These are phyloP conservation scores for Atta cephalotes DNA, from an alignment of 1,140 invertebrate genomes.

Conservation along the genomic window DNA sequence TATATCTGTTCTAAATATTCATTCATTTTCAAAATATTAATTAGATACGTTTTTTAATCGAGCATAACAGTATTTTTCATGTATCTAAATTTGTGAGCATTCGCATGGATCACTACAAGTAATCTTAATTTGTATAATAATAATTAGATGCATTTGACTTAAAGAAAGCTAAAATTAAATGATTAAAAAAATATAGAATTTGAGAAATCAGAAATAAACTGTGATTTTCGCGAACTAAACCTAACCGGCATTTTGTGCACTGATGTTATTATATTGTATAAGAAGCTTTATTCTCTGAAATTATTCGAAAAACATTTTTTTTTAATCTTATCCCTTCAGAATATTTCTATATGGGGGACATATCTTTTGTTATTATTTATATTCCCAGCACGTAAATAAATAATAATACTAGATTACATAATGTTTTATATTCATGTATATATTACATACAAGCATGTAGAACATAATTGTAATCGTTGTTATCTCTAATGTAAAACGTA, in stretches of 20 bases:
- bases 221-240: conserved; percentile 56
- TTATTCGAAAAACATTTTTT: neutral
- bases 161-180: neutral
- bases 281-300: neutral
- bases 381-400: conserved; percentile 27
- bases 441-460: conserved; percentile 73
- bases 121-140: conserved; percentile 37
- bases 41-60: conserved; percentile 25
- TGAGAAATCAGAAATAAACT: conserved; percentile 45
- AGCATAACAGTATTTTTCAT: conserved; percentile 58
- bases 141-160: conserved; percentile 38
- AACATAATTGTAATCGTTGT: conserved; percentile 75
- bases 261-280: conserved; percentile 12
- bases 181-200: conserved; percentile 30
- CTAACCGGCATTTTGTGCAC: conserved; percentile 34
- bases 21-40: conserved; percentile 26
- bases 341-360: neutral
- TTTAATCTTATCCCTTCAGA: conserved; percentile 15
- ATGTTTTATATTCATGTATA: conserved; percentile 71
- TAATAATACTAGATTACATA: conserved; percentile 45
- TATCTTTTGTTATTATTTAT: conserved; percentile 42
- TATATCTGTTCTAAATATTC: conserved; percentile 28
- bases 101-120: conserved; percentile 2
- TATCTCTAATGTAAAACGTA: conserved; percentile 69
- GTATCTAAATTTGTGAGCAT: conserved; percentile 12